These are phyloP conservation scores for Macrobrachium nipponense DNA, from an alignment of 1,140 invertebrate species.

Conservation along the genomic window DNA sequence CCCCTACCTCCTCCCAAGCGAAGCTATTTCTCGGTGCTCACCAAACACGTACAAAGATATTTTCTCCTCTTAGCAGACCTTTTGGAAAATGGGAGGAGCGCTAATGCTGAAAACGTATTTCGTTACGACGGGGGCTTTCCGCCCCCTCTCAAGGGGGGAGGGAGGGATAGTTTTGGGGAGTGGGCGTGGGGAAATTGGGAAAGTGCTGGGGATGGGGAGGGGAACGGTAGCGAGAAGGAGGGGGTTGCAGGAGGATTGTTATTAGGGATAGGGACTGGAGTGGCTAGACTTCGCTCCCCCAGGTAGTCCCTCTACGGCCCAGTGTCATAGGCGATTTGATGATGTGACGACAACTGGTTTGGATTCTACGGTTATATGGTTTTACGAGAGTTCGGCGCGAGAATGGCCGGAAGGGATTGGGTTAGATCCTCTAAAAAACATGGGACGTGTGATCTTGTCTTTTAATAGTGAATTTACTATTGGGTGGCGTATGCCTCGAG, in stretches of 20 bases:
- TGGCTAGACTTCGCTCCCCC: not conserved
- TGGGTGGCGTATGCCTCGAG: too few relatives aligned
- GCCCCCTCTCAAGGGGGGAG: not conserved
- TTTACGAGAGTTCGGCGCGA: slow-evolving; percentile 24
- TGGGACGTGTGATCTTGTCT: not conserved
- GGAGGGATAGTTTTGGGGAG: too few relatives aligned
- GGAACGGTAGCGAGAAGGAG: too few relatives aligned
- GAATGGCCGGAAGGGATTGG: slow-evolving; percentile 14
- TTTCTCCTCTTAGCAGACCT: not conserved
- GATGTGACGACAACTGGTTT: slow-evolving; percentile 19
- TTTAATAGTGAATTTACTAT: not conserved
- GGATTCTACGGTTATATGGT: not conserved
- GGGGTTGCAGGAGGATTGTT: too few relatives aligned
- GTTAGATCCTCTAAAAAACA: not conserved
- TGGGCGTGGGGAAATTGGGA: too few relatives aligned
- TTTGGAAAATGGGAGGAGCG: not conserved
- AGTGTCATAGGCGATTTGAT: slow-evolving; percentile 21
- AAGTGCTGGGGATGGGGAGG: too few relatives aligned
- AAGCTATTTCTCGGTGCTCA: not conserved
- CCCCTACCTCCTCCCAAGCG: too few relatives aligned
- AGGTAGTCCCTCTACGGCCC: not conserved
- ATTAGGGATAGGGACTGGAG: too few relatives aligned
- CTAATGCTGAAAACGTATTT: slow-evolving; percentile 4
- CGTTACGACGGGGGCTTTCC: not conserved
- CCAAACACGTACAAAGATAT: not conserved